These are phyloP conservation scores for Podocnemis expansa DNA, from an alignment of 2,113 vertebrate species.

Conservation along the genomic window DNA sequence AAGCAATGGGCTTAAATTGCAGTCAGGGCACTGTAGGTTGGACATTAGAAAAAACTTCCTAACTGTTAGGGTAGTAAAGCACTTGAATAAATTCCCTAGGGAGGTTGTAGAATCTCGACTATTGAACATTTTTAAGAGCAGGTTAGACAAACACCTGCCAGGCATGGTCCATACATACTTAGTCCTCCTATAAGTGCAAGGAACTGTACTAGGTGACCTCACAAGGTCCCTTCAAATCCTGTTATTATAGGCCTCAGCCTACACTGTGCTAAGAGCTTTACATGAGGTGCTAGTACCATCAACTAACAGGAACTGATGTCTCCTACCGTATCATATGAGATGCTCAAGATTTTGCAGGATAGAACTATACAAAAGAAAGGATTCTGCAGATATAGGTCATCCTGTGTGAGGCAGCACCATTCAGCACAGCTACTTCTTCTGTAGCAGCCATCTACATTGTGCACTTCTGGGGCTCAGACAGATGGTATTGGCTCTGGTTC, in stretches of 20 bases:
- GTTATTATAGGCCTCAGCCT: background rate
- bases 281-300: background rate
- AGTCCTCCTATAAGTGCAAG: too few relatives aligned
- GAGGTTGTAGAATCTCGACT: too few relatives aligned
- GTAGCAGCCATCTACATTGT: background rate
- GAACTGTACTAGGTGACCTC: too few relatives aligned
- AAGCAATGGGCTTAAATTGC: too few relatives aligned
- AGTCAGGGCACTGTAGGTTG: too few relatives aligned
- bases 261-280: background rate
- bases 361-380: background rate
- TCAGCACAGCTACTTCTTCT: background rate
- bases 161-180: too few relatives aligned
- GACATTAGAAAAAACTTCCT: too few relatives aligned
- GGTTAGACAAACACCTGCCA: too few relatives aligned
- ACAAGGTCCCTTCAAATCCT: too few relatives aligned
- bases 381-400: background rate
- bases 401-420: background rate
- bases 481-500: background rate
- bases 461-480: background rate
- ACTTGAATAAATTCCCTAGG: too few relatives aligned
- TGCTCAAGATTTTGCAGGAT: background rate
- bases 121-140: too few relatives aligned
- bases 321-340: background rate
- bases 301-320: background rate
- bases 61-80: too few relatives aligned